Evolutionary conservation across 2,113 vertebrate genomes (phyloP), one percentile per base, ranked within the genome.

Genomic region (Anhinga rufa): DNA sequence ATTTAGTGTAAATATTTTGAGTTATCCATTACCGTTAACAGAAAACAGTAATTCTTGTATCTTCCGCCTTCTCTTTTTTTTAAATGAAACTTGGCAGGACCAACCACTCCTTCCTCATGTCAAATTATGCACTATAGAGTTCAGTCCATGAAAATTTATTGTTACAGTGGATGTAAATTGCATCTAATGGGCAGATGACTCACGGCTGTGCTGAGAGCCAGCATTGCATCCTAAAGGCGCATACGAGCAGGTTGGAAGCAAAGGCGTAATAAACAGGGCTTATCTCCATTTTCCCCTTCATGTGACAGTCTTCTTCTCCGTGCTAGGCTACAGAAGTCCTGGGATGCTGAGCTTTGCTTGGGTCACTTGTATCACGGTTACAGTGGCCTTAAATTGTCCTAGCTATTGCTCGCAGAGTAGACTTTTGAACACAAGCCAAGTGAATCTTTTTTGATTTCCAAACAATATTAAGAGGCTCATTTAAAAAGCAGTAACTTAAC

Each of bases 121-220:
- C 87, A 92, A 88, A 84, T 86, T 81, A 57, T 38, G n/a, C 51
- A 6, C 68, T 88, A 3, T 28, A 68, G 84, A 94, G 75, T 34
- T 88, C 66, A 87, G 81, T 19, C 83, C 71, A 11, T 62, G 88
- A 61, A 94, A 83, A 80, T 69, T 64, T 95, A 81, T 90, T 84
- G 94, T 81, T 94, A 31, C 38, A 51, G 44, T 72, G 87, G 70
- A 84, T 92, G 58, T 85, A 95, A 92, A 95, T 95, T 84, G 24
- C 34, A 79, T 78, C 75, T 92, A 74, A 93, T 95, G 82, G 91
- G 95, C 91, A 95, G 86, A 90, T 92, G 94, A 90, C 58, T 96
- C 83, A 79, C 0, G 72, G 60, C 89, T 62, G 40, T 74, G 72
- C 85, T 82, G 78, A 51, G 60, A 86, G 82, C 76, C 79, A 88